Base-by-base conservation (phyloP, 2,797 vertebrate genomes). In the Myripristis jacobus region DNA sequence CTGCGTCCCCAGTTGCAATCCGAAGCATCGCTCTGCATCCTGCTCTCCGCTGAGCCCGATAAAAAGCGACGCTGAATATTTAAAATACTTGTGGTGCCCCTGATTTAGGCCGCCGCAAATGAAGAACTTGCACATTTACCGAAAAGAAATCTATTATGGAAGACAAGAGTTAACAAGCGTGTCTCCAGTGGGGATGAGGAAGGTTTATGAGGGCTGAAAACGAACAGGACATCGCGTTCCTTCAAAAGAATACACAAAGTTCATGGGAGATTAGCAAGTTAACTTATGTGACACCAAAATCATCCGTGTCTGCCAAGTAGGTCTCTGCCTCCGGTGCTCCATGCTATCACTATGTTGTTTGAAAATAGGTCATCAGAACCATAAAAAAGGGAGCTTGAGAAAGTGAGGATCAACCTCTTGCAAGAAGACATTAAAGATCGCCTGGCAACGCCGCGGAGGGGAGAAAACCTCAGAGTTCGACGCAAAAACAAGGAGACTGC, bases 81-180 rank as follows among this genome's bases (percentile, higher is more conserved):
- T 85, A 25, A 65, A 64, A 89, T 87, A 52, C 24, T 76, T 84
- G 79, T 21, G 77, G 81, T 65, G 74, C 9, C 5, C 57, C 9
- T 48, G 0, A 29, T 46, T 64, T 78, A 10, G 27, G 38, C 44
- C 19, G 36, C 24, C 15, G 44, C 44, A 44, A 56, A 13, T 18
- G 6, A 31, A 60, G 24, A 62, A 52, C 43, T 50, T 1, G 5
- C 2, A 43, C 44, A 16, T 57, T 57, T 22, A 1, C 3, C 1
- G 3, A 2, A 11, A 52, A 43, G 36, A 10, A 43, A 57, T 21
- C 4, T 11, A 12, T 10, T 36, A 13, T 13, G 13, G 3, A 34
- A 57, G 9, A 15, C 19, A 24, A 48, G 27, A 72, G 48, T 50
- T 48, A 60, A 59, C 31, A 3, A 7, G 43, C 43, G 24, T 0